phyloP scores from a whole-genome alignment of 64 coral and sea anemone species.

The Acropora yongei region DNA sequence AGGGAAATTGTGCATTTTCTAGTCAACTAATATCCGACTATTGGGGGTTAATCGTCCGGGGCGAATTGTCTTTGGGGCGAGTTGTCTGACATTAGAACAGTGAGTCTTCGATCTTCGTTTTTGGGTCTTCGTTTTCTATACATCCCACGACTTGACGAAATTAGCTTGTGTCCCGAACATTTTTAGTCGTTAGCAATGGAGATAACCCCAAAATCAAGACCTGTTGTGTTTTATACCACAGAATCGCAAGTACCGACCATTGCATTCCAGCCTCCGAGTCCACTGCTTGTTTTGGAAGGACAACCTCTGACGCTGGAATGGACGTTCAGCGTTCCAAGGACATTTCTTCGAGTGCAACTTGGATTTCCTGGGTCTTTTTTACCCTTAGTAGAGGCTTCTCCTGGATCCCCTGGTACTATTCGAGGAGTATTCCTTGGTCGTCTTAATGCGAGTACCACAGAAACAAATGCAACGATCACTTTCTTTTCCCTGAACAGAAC shows the following conservation, averaged over 20 bases:
- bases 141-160: no score
- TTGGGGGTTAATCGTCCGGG: no score
- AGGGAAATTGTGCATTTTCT: no score
- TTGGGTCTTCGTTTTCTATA: no score
- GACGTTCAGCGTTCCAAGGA: not conserved
- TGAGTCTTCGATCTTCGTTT: no score
- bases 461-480: not conserved
- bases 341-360: not conserved
- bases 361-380: not conserved
- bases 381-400: not conserved
- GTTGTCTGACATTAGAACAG: no score
- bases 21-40: no score
- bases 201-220: no score
- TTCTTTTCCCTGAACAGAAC: not conserved
- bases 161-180: no score
- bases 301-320: not conserved
- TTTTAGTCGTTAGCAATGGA: no score
- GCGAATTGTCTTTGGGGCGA: no score
- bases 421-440: not conserved
- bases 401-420: not conserved
- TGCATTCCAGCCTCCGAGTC: not conserved
- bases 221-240: not conserved
- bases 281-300: not conserved
- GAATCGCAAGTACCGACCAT: not conserved
- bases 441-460: not conserved